Evolutionary conservation across 2,113 vertebrate genomes (phyloP), one percentile per base, ranked within the genome.

Genomic region (Pithys albifrons): DNA sequence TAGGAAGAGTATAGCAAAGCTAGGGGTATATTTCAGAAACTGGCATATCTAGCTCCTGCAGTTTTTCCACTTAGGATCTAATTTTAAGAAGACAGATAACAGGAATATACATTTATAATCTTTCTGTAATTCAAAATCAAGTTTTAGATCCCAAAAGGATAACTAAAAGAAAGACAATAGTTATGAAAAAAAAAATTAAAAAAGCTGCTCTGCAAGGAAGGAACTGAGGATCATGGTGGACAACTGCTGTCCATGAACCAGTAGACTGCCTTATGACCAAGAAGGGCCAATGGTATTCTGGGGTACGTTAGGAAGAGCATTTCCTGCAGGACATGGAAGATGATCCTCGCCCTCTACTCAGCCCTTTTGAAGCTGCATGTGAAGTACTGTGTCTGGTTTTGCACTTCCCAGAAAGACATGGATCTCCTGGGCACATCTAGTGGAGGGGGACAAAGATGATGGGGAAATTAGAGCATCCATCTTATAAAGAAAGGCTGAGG

Each of bases 291-390:
- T 10, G 9, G 27, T 37, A 23, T 52, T 22, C 35, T 66, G 27
- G 37, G 6, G 3, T 33, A 35, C 9, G 45, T 66, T 23, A 23
- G 6, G 27, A 74, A 88, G 22, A 51, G 13, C 52, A 45, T 13
- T 6, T 2, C 41, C 28, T 39, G 1, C 0, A 4, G 8, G 22
- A 37, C 4, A 1, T 28, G 12, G 14, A 27, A 39, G 0, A 5
- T 19, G 45, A 29, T 45, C 10, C 18, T 67, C 27, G 4, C 19
- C 6, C 9, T 74, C 33, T 52, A 2, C 37, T 45, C 7, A 23
- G 25, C 41, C 13, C 27, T 28, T 5, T 3, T 15, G 22, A 66
- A 18, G 27, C 24, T 33, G 33, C 1, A 24, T 28, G 14, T 66
- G 23, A 9, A 22, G 14, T 45, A 8, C 22, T 19, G 27, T 17